Base-by-base conservation (phyloP, 2,113 vertebrate genomes). In the Corythornis vintsioides region DNA sequence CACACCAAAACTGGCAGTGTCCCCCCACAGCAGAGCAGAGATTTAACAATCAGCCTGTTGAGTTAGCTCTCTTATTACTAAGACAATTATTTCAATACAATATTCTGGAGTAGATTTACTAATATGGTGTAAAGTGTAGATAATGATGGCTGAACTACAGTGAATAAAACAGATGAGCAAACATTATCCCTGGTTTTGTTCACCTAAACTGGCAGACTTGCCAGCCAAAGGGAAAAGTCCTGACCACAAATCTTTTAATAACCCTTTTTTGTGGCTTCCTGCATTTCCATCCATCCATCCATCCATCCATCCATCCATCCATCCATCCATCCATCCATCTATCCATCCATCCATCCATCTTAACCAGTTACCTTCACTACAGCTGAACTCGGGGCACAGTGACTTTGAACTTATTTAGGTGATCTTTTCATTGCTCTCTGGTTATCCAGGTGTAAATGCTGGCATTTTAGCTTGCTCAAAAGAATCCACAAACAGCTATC, bases 141-240 rank as follows among this genome's bases (percentile, higher is more conserved):
- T 94, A 89, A 94, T 96, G 87, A 77, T 56, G 66, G 40, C 66
- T 95, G 82, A 87, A 87, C 31, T 50, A 63, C 59, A 80, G 72
- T 74, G 72, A 79, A 60, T 91, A 85, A 94, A 92, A 70, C 60
- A 89, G 74, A 93, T 67, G 74, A 95, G 70, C 38, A 89, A 93
- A 82, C 18, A 70, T 61, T 89, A 92, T 87, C 89, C 42, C 10
- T 33, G 24, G 4, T 53, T 90, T 85, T 72, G 67, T 90, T 82
- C 52, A 57, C 31, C 61, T 63, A 47, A 92, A 79, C 13, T 66
- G 77, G 22, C 42, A 88, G 71, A 64, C 12, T 86, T 69, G 31
- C 10, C 52, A 61, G 42, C 7, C 72, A 73, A 69, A 84, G 19
- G 56, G n/a, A 19, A 21, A 88, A 70, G 52, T 80, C 29, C 38